Conservation (phyloP, 1,140 invertebrate genomes). For the Wasmannia auropunctata region DNA sequence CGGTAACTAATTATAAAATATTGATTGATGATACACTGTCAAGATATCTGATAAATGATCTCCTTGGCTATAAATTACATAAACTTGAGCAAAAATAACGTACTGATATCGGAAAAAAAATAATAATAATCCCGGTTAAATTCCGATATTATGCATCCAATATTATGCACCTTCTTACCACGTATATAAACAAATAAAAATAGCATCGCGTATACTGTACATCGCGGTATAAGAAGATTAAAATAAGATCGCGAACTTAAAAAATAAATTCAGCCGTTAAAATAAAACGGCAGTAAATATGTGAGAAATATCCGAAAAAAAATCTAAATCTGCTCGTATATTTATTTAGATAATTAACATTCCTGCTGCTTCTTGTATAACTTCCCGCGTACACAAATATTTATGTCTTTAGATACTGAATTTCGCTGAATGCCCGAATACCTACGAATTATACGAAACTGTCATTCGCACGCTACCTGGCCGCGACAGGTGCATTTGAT, state of each 20-base stretch:
- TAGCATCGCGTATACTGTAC: background rate
- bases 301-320: background rate
- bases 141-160: conserved; percentile 17
- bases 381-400: background rate
- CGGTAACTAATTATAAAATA: background rate
- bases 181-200: conserved; percentile 37
- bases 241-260: background rate
- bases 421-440: background rate
- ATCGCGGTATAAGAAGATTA: background rate
- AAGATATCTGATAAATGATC: background rate
- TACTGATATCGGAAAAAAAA: conserved; percentile 40
- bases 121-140: conserved; percentile 21
- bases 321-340: too few relatives aligned
- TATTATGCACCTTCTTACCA: background rate
- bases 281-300: background rate
- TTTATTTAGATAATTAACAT: background rate
- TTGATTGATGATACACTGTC: background rate
- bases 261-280: background rate
- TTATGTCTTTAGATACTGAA: background rate
- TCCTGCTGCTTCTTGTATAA: background rate
- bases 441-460: background rate
- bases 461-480: conserved; percentile 44
- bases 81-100: conserved; percentile 37
- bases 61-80: background rate
- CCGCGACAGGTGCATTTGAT: conserved; percentile 22